phyloP scores from a whole-genome alignment of 2,888 invertebrate species.

The Aricia artaxerxes region DNA sequence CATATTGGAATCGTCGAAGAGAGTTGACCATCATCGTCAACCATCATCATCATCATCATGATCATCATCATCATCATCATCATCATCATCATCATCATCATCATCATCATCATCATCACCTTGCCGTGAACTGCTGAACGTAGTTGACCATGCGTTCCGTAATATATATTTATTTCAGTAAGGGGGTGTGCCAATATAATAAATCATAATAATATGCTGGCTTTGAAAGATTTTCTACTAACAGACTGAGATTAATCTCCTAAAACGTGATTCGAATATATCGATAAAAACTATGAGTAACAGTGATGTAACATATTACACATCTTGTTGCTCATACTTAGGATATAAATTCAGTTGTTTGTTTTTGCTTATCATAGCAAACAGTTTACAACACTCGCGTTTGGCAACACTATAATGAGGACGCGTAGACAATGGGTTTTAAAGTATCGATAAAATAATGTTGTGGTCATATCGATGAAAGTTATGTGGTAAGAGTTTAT shows the following conservation, averaged over 20 bases:
- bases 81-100: too few relatives aligned
- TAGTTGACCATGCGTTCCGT: too few relatives aligned
- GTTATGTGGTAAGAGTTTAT: neutral
- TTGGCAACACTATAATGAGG: neutral
- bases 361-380: constrained; percentile 12
- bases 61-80: too few relatives aligned
- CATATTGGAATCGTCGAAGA: too few relatives aligned
- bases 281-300: constrained; percentile 20
- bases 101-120: too few relatives aligned
- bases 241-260: neutral
- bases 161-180: neutral
- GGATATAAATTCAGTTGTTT: constrained; percentile 16
- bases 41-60: too few relatives aligned
- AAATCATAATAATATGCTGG: neutral
- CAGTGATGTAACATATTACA: constrained; percentile 12
- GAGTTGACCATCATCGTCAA: too few relatives aligned
- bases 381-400: constrained; percentile 4
- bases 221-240: neutral
- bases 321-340: neutral
- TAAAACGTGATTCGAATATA: constrained; percentile 10
- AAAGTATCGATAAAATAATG: neutral
- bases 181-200: neutral
- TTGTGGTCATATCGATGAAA: neutral
- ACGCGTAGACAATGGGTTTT: constrained; percentile 8
- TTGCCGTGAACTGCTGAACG: too few relatives aligned